These are phyloP conservation scores for Oophaga pumilio DNA, from an alignment of 2,113 vertebrate genomes.

Conservation along the genomic window DNA sequence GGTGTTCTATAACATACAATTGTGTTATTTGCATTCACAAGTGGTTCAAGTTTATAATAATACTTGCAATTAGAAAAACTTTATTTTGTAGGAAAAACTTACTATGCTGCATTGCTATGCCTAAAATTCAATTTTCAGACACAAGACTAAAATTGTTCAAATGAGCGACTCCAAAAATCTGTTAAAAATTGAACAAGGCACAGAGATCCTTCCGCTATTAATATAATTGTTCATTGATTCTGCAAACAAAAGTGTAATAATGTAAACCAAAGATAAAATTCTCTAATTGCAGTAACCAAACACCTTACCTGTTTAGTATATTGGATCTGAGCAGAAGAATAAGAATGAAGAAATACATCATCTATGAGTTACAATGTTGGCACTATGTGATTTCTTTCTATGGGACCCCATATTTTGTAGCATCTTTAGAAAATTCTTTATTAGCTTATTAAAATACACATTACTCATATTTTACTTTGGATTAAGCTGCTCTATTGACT, in stretches of 20 bases:
- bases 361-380: background rate
- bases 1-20: too few species aligned
- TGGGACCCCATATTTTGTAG: background rate
- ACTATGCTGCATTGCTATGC: too few species aligned
- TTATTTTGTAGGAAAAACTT: too few species aligned
- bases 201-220: background rate
- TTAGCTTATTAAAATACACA: background rate
- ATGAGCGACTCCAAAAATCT: background rate
- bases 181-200: background rate
- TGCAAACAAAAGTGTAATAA: background rate
- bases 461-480: background rate
- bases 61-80: too few species aligned
- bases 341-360: background rate
- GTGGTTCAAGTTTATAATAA: too few species aligned
- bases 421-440: background rate
- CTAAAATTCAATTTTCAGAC: too few species aligned
- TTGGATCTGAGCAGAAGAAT: background rate
- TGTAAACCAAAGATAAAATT: background rate
- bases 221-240: background rate
- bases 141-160: background rate
- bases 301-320: background rate
- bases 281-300: background rate
- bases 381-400: background rate
- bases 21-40: too few species aligned
- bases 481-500: background rate